These are phyloP conservation scores for Beris chalybata DNA, from an alignment of 2,888 invertebrate species.

Conservation along the genomic window DNA sequence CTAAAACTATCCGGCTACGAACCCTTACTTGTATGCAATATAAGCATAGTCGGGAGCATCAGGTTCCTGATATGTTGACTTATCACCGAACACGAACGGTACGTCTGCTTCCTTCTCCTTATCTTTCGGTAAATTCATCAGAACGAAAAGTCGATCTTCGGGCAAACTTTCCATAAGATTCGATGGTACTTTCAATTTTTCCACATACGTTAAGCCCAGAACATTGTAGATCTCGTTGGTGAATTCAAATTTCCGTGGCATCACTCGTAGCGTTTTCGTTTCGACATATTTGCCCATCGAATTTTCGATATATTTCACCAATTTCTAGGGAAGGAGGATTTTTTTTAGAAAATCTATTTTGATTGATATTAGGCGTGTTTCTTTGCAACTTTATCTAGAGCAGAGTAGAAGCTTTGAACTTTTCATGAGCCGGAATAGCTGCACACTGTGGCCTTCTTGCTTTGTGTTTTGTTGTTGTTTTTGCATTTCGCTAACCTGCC, in stretches of 20 bases:
- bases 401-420: too few relatives aligned
- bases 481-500: too few relatives aligned
- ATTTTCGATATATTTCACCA: conserved; percentile 46
- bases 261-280: conserved; percentile 50
- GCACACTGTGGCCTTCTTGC: too few relatives aligned
- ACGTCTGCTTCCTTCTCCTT: conserved; percentile 29
- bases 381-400: too few relatives aligned
- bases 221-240: conserved; percentile 53
- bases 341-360: not conserved
- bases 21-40: conserved; percentile 45
- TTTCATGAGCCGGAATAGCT: not conserved
- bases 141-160: conserved; percentile 17
- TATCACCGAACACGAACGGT: conserved; percentile 49
- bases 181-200: conserved; percentile 40
- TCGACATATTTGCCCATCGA: conserved; percentile 51
- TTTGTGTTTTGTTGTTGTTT: too few relatives aligned
- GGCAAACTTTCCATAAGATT: conserved; percentile 7
- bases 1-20: not conserved
- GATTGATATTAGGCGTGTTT: not conserved
- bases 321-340: conserved; percentile 4
- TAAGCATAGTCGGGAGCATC: conserved; percentile 43
- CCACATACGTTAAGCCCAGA: conserved; percentile 49
- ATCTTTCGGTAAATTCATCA: conserved; percentile 24
- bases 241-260: conserved; percentile 55
- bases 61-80: conserved; percentile 43